Base-by-base conservation (phyloP, 2,888 invertebrate species). In the Choreutis nemorana region DNA sequence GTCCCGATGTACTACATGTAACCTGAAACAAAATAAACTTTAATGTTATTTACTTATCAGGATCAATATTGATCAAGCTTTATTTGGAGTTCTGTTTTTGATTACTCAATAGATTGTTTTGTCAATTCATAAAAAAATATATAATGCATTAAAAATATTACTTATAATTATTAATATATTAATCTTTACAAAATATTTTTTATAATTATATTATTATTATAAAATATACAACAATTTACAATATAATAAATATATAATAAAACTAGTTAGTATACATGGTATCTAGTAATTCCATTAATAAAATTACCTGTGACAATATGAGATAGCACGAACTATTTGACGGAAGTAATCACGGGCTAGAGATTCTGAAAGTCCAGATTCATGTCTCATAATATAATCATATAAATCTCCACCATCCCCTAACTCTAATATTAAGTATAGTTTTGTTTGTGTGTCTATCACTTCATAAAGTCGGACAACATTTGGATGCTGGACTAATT, bases 371-470 rank as follows among this genome's bases (percentile, higher is more conserved):
- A 97, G 81, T 24, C 97, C 97, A 34, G 88, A 83, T 60, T 94
- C 94, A 68, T 97, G 94, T 60, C 91, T 89, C 91, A 97, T 94
- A 50, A 98, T 97, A 73, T 97, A 97, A 78, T 98, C 97, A 73
- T 97, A 98, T 52, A 99, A 87, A 81, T 99, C 98, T 26, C 97
- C 97, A 27, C 98, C 98, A 79, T 99, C 97, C 9, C 97, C 99
- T 54, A 97, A 81, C 80, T 99, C 99, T 59, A 99, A 81, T 61
- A 99, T 97, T 66, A 95, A 84, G 79, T 95, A 95, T 54, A 97
- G 83, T 79, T 99, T 98, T 39, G 97, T 97, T 66, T 96, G 94
- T 20, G 99, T 99, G 78, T 99, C 99, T 60, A 99, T 99, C 39
- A 99, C 98, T 83, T 99, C 97, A 78, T 99, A 99, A 28, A 99